These are phyloP conservation scores for Aphis craccivora DNA, from an alignment of 1,140 invertebrate genomes.

Conservation along the genomic window DNA sequence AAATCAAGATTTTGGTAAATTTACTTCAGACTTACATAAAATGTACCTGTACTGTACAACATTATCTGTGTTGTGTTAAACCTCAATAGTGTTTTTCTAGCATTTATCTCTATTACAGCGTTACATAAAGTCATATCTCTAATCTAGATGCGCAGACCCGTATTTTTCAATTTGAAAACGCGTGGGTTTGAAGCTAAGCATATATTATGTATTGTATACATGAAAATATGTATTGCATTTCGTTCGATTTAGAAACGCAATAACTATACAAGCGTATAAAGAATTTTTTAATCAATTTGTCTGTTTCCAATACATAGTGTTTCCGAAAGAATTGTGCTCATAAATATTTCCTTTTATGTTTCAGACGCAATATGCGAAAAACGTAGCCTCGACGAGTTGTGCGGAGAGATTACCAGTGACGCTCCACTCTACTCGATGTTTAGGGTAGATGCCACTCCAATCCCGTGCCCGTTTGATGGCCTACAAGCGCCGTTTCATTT, in stretches of 20 bases:
- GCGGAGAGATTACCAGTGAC: slow-evolving; percentile 86
- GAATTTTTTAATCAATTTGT: slow-evolving; percentile 18
- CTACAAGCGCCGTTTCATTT: slow-evolving; percentile 74
- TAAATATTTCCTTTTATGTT: slow-evolving; percentile 29
- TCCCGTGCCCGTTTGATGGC: slow-evolving; percentile 82
- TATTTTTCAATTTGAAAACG: neutral
- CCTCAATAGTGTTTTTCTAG: neutral
- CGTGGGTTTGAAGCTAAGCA: neutral
- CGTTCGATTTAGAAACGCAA: neutral
- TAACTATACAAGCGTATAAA: slow-evolving; percentile 11
- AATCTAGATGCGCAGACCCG: neutral
- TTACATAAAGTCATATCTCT: slow-evolving; percentile 9
- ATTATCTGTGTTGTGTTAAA: neutral
- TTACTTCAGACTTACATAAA: neutral
- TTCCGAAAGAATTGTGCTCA: slow-evolving; percentile 5
- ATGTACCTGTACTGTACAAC: neutral
- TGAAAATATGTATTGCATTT: slow-evolving; percentile 1
- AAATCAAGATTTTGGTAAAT: neutral
- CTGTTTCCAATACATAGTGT: slow-evolving; percentile 14
- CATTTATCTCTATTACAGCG: neutral
- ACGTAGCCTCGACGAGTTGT: slow-evolving; percentile 74
- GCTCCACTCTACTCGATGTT: slow-evolving; percentile 88
- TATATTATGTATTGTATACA: neutral
- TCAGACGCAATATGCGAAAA: slow-evolving; percentile 45
- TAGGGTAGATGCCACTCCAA: slow-evolving; percentile 78